These are phyloP conservation scores for Gymnorhina tibicen DNA, from an alignment of 2,113 vertebrate species.

Conservation along the genomic window DNA sequence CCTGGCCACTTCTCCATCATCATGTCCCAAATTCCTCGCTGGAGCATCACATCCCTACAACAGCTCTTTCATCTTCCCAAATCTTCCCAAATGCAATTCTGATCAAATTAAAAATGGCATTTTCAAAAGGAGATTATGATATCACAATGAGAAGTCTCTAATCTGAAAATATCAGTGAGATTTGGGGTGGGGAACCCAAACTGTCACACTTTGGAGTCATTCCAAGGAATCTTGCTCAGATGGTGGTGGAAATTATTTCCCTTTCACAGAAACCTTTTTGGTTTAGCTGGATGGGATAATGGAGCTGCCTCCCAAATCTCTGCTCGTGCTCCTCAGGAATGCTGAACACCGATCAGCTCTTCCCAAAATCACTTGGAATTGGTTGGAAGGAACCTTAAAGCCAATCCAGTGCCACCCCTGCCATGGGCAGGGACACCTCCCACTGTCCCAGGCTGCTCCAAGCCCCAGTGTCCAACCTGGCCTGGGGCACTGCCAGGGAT, in stretches of 20 bases:
- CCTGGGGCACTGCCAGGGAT: not conserved
- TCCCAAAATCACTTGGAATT: not conserved
- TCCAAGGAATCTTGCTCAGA: not conserved
- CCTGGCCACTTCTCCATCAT: not conserved
- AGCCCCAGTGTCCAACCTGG: not conserved
- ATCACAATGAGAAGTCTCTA: not conserved
- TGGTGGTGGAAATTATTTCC: not conserved
- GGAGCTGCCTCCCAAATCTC: not conserved
- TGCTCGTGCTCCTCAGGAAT: not conserved
- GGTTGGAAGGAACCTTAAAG: rapidly evolving
- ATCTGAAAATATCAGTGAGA: not conserved
- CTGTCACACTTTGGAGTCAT: not conserved
- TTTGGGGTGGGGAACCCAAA: not conserved
- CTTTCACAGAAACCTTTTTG: not conserved
- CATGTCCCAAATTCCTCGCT: not conserved
- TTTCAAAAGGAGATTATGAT: not conserved
- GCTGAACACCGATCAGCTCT: not conserved
- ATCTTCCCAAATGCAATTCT: not conserved
- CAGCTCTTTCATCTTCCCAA: not conserved
- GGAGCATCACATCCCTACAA: not conserved
- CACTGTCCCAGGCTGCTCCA: not conserved
- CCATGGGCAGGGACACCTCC: not conserved
- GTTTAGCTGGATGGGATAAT: not conserved
- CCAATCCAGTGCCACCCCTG: rapidly evolving
- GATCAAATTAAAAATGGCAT: not conserved